These are phyloP conservation scores for Nomada ferruginata DNA, from an alignment of 2,888 invertebrate genomes.

Conservation along the genomic window DNA sequence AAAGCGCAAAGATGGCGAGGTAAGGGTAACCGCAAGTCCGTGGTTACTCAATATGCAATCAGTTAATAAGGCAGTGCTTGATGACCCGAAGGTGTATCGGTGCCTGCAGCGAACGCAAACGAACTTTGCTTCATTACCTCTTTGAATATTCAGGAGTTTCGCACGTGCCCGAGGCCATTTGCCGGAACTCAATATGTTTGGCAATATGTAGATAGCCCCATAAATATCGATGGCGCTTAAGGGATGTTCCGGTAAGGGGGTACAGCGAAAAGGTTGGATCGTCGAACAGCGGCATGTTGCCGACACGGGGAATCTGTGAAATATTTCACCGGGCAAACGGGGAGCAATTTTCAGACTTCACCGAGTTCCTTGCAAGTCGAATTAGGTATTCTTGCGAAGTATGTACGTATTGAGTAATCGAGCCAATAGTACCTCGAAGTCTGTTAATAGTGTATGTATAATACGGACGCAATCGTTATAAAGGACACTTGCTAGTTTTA, in stretches of 20 bases:
- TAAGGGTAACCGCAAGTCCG: constrained; percentile 56
- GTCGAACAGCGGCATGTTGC: neutral
- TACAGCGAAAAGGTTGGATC: constrained; percentile 1
- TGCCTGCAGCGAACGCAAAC: constrained; percentile 75
- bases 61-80: constrained; percentile 75
- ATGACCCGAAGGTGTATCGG: constrained; percentile 76
- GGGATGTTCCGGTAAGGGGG: constrained; percentile 49
- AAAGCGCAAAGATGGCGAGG: constrained; percentile 20
- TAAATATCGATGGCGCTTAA: constrained; percentile 76
- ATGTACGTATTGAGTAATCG: too few species aligned
- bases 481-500: too few species aligned
- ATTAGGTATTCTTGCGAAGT: too few species aligned
- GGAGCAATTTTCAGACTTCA: too few species aligned
- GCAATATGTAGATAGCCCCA: constrained; percentile 79
- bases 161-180: constrained; percentile 81
- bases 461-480: too few species aligned
- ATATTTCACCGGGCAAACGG: neutral
- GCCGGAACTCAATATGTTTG: constrained; percentile 82
- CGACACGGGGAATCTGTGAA: neutral
- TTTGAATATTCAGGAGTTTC: constrained; percentile 83
- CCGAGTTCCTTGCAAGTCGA: too few species aligned
- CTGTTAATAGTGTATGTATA: too few species aligned
- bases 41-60: constrained; percentile 70
- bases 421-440: too few species aligned
- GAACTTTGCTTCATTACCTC: constrained; percentile 82